These are phyloP conservation scores for Loxodonta africana DNA, from an alignment of 2,113 vertebrate species.

Conservation along the genomic window DNA sequence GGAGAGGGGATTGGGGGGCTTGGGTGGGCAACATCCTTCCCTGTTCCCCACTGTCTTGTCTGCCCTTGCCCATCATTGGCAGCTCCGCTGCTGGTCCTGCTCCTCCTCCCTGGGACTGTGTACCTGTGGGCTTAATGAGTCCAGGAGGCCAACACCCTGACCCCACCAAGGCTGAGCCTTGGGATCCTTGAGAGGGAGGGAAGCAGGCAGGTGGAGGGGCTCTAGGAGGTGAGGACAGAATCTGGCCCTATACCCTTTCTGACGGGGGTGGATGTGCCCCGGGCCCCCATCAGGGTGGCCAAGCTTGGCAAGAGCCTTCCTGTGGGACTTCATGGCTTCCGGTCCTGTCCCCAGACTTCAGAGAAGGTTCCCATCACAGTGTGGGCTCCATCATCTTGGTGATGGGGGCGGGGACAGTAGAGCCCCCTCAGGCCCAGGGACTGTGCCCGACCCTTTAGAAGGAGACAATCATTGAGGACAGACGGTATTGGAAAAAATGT, in stretches of 20 bases:
- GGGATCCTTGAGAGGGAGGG: not conserved
- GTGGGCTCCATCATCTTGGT: not conserved
- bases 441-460: slow-evolving; percentile 25
- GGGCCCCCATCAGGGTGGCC: not conserved
- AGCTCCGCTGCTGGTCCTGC: not conserved
- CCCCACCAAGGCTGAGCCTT: not conserved
- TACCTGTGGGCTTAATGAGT: not conserved
- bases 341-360: not conserved
- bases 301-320: not conserved
- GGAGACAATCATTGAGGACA: slow-evolving; percentile 69
- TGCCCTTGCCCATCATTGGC: not conserved
- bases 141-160: not conserved
- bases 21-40: not conserved
- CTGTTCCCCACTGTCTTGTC: not conserved
- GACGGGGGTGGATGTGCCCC: not conserved
- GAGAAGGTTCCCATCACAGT: not conserved
- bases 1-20: not conserved
- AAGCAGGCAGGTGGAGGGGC: too few relatives aligned
- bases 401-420: not conserved
- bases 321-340: not conserved
- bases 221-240: not conserved
- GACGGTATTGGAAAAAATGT: slow-evolving; percentile 83
- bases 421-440: not conserved
- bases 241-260: not conserved
- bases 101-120: not conserved